These are phyloP conservation scores for Caenorhabditis sp. DNA, from an alignment of 2,888 invertebrate species.

Conservation along the genomic window DNA sequence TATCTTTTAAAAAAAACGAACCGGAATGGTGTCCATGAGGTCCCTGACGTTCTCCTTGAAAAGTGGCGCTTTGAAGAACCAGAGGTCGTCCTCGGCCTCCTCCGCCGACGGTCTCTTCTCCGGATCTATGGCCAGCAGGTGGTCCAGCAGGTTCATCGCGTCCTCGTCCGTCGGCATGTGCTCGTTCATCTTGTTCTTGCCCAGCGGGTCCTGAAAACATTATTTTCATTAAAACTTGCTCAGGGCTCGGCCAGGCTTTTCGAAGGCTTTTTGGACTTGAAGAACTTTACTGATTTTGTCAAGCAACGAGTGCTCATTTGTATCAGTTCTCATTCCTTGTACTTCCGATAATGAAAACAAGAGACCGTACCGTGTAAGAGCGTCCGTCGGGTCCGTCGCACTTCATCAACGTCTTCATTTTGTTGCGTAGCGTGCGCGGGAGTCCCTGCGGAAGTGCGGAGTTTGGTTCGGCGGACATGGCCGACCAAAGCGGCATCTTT, in stretches of 20 bases:
- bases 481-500: constrained; percentile 88
- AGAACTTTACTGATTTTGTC: too few species aligned
- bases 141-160: constrained; percentile 93
- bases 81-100: constrained; percentile 91
- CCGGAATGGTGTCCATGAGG: constrained; percentile 64
- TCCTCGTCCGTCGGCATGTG: constrained; percentile 82
- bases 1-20: constrained; percentile 2
- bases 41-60: constrained; percentile 82
- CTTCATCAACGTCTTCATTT: constrained; percentile 88
- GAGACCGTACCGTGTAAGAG: too few species aligned
- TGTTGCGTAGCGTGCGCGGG: constrained; percentile 83
- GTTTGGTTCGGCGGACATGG: constrained; percentile 82
- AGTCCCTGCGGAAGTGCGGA: constrained; percentile 88
- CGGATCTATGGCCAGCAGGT: constrained; percentile 92
- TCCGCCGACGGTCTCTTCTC: constrained; percentile 90
- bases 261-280: too few species aligned
- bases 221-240: background rate
- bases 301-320: too few species aligned
- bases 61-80: constrained; percentile 98
- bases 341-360: too few species aligned
- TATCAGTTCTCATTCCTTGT: too few species aligned
- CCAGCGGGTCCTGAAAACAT: background rate
- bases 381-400: constrained; percentile 81
- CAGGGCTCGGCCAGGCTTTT: too few species aligned
- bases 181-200: too few species aligned